These are phyloP conservation scores for Acrocephalus scirpaceus DNA, from an alignment of 2,797 vertebrate species.

Conservation along the genomic window DNA sequence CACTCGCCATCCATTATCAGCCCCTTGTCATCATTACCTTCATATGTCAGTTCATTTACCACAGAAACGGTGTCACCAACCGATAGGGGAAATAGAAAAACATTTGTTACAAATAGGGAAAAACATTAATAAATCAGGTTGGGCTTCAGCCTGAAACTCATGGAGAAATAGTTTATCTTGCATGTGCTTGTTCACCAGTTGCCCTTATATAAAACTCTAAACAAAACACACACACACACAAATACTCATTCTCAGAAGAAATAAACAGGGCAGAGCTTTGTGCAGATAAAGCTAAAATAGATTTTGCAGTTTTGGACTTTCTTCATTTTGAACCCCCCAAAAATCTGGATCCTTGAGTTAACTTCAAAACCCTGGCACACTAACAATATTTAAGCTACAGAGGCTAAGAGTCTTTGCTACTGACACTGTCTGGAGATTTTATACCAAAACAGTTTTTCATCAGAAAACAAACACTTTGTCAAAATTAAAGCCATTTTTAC, in stretches of 20 bases:
- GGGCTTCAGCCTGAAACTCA: background rate
- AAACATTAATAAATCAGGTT: constrained; percentile 58
- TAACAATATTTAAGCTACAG: background rate
- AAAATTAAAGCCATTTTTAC: background rate
- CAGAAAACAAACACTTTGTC: background rate
- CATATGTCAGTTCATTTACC: constrained; percentile 73
- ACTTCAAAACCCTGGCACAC: background rate
- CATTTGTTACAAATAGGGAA: constrained; percentile 64
- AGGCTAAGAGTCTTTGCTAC: background rate
- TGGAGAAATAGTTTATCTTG: background rate
- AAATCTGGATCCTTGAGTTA: background rate
- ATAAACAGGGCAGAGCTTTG: background rate
- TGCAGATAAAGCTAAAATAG: background rate
- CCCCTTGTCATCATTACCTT: constrained; percentile 70
- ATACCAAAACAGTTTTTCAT: background rate
- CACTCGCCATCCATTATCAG: constrained; percentile 74
- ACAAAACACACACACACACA: background rate
- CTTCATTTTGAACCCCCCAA: background rate
- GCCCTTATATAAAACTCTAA: background rate
- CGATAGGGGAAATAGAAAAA: constrained; percentile 62
- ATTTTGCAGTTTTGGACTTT: background rate
- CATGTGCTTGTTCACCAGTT: background rate
- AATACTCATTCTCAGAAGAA: background rate
- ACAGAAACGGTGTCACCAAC: constrained; percentile 60
- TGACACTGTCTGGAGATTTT: background rate